Conservation (phyloP, 2,113 vertebrate species). For the Poecilia latipinna region DNA sequence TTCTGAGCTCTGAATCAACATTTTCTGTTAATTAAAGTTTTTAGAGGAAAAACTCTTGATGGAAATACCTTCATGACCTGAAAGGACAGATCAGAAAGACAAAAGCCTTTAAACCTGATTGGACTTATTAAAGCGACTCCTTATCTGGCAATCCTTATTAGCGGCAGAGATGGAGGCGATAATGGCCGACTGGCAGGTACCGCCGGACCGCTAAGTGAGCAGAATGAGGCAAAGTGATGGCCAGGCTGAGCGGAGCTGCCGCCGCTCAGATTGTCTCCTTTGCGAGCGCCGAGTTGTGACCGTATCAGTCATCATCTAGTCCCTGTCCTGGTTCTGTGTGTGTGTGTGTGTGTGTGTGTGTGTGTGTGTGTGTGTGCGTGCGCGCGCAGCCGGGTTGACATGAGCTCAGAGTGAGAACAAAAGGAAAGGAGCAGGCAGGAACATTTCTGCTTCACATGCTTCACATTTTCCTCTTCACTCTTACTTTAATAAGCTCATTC, state of each 20-base stretch:
- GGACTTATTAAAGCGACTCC: slow-evolving; percentile 64
- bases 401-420: slow-evolving; percentile 23
- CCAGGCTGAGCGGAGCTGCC: slow-evolving; percentile 1
- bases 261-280: slow-evolving; percentile 21
- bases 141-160: slow-evolving; percentile 65
- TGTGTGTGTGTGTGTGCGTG: not conserved
- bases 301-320: slow-evolving; percentile 38
- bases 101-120: slow-evolving; percentile 63
- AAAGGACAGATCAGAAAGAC: slow-evolving; percentile 40
- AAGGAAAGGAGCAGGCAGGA: slow-evolving; percentile 14
- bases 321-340: slow-evolving; percentile 1
- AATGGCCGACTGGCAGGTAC: slow-evolving; percentile 52
- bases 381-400: slow-evolving; percentile 38
- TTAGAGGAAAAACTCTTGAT: slow-evolving; percentile 25
- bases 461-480: slow-evolving; percentile 25
- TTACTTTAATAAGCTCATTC: slow-evolving; percentile 25
- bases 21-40: slow-evolving; percentile 45
- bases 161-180: slow-evolving; percentile 64
- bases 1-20: slow-evolving; percentile 30
- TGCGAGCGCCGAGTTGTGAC: slow-evolving; percentile 16
- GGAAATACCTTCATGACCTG: slow-evolving; percentile 34
- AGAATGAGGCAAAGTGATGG: slow-evolving; percentile 38
- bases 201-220: slow-evolving; percentile 38
- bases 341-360: too few relatives aligned
- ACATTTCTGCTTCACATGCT: slow-evolving; percentile 37